These are phyloP conservation scores for Macroteleia sp. DNA, from an alignment of 2,888 invertebrate species.

Conservation along the genomic window DNA sequence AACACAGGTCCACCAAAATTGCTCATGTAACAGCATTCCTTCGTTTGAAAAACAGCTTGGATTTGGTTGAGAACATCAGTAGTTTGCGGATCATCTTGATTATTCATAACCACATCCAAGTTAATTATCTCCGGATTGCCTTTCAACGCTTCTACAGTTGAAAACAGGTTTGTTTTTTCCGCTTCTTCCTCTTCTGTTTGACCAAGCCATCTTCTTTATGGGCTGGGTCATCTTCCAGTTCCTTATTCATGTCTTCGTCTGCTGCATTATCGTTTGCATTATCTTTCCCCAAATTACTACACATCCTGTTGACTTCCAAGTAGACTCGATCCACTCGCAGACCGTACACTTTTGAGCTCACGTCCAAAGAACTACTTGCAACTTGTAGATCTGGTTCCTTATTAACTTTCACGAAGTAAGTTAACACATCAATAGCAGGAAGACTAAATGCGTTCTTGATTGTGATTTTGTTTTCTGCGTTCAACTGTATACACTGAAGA, in stretches of 20 bases:
- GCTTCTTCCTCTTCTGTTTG: slow-evolving; percentile 50
- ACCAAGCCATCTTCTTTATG: not conserved
- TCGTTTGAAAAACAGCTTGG: slow-evolving; percentile 70
- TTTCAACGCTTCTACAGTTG: slow-evolving; percentile 67
- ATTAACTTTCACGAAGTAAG: slow-evolving; percentile 89
- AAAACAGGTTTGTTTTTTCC: slow-evolving; percentile 65
- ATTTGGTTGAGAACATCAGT: slow-evolving; percentile 75
- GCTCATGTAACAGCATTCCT: slow-evolving; percentile 68
- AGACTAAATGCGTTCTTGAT: slow-evolving; percentile 95
- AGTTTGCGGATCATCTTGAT: slow-evolving; percentile 70
- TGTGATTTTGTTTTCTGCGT: slow-evolving; percentile 88
- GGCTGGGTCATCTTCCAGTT: not conserved
- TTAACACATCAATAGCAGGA: slow-evolving; percentile 94
- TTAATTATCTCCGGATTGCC: slow-evolving; percentile 65
- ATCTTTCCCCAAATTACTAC: slow-evolving; percentile 87
- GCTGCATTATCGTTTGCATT: slow-evolving; percentile 52
- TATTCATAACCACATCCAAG: slow-evolving; percentile 59
- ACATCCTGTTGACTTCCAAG: slow-evolving; percentile 91
- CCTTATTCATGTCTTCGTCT: slow-evolving; percentile 5
- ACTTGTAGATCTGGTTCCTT: slow-evolving; percentile 90
- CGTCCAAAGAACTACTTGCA: slow-evolving; percentile 94
- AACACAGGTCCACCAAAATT: slow-evolving; percentile 72
- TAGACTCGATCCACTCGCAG: slow-evolving; percentile 94
- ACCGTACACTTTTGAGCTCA: slow-evolving; percentile 95
- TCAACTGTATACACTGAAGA: slow-evolving; percentile 76